Evolutionary conservation across 2,113 vertebrate genomes (phyloP).

Genomic region (Carollia perspicillata): DNA sequence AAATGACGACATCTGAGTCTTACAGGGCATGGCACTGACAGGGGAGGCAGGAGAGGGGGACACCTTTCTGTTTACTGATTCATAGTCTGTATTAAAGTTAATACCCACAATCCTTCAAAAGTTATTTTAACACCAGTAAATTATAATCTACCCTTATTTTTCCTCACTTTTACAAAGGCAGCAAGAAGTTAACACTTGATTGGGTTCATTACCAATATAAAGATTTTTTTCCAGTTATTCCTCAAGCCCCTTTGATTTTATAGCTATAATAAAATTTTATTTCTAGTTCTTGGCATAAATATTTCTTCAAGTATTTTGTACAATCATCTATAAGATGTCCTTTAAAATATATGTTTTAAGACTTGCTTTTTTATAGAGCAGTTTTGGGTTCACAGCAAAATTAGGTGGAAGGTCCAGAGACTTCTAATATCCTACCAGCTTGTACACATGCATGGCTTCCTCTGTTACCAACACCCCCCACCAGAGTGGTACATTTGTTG

Average conservation of each 20-base stretch:
- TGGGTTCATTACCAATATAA: conserved; percentile 12
- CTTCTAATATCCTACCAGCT: not conserved
- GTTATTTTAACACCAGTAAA: conserved; percentile 10
- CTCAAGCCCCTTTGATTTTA: not conserved
- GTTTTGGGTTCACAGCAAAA: not conserved
- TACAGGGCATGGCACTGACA: not conserved
- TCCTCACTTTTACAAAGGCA: conserved; percentile 16
- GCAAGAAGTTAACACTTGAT: not conserved
- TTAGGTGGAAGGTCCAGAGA: not conserved
- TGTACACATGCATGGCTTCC: not conserved
- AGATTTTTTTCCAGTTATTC: conserved; percentile 5
- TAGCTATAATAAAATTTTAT: not conserved
- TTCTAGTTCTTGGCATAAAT: conserved; percentile 8
- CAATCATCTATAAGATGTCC: not conserved
- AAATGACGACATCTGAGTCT: conserved; percentile 17
- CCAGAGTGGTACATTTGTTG: not conserved
- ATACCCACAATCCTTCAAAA: not conserved
- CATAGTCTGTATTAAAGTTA: conserved; percentile 10
- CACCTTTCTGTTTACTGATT: not conserved
- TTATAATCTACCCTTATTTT: conserved; percentile 2
- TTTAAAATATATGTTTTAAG: not conserved
- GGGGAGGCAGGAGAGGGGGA: not conserved
- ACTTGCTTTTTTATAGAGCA: not conserved
- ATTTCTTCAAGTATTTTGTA: not conserved
- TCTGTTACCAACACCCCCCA: not conserved